Percentiles rank a stretch among this genome's conserved stretches.
Conservation (phyloP, 2,797 vertebrate genomes). For the Anisognathus igniventris region DNA sequence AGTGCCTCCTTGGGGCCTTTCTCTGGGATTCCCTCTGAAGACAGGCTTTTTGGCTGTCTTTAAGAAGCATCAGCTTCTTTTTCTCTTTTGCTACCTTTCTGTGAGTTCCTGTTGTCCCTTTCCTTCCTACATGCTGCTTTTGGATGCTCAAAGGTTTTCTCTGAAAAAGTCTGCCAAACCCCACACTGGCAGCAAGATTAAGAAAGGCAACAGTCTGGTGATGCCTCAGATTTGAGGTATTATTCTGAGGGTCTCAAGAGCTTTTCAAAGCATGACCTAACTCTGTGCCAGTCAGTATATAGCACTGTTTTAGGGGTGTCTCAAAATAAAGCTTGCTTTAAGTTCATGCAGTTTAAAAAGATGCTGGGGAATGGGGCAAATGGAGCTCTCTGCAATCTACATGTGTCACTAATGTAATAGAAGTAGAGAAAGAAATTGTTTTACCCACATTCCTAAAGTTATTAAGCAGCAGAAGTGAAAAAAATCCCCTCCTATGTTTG, state of each 20-base stretch:
- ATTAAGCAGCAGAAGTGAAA: conserved; percentile 46
- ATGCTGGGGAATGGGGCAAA: accelerated
- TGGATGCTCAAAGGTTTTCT: neutral
- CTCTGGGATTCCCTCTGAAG: neutral
- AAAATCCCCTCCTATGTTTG: neutral
- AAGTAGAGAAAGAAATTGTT: neutral
- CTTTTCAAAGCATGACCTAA: neutral
- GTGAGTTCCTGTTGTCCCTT: neutral
- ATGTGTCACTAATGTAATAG: neutral
- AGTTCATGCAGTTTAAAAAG: neutral
- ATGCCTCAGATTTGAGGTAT: neutral
- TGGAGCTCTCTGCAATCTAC: neutral
- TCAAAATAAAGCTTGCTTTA: neutral
- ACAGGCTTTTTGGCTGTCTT: neutral
- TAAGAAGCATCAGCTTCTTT: neutral
- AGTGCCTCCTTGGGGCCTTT: neutral
- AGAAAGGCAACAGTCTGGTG: neutral
- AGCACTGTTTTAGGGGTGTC: neutral
- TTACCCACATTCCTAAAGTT: conserved; percentile 55
- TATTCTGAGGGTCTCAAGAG: neutral
- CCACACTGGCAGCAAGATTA: neutral
- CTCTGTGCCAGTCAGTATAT: neutral
- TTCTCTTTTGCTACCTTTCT: neutral
- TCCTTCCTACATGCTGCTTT: neutral
- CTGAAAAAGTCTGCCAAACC: neutral